These are phyloP conservation scores for Orientallactaga bullata DNA, from an alignment of 2,113 vertebrate genomes.

Conservation along the genomic window DNA sequence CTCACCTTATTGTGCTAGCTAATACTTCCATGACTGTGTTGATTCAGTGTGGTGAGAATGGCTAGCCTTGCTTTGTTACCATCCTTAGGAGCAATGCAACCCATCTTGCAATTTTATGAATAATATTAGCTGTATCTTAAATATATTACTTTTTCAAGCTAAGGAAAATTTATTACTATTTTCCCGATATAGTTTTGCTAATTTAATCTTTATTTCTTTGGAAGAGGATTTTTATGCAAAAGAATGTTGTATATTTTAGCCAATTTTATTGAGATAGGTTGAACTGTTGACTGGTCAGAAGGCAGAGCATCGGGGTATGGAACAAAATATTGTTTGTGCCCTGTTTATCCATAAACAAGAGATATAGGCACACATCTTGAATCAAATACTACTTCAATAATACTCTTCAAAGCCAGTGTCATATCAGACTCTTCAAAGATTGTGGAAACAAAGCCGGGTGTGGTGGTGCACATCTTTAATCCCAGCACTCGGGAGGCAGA, in stretches of 20 bases:
- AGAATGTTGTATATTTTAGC: slow-evolving; percentile 22
- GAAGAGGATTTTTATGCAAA: slow-evolving; percentile 37
- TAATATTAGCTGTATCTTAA: background rate
- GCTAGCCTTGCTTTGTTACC: background rate
- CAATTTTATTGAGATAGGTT: background rate
- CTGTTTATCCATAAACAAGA: background rate
- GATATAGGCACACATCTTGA: background rate
- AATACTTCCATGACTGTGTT: background rate
- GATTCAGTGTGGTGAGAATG: background rate
- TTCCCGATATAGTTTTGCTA: background rate
- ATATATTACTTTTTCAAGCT: background rate
- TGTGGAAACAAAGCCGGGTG: background rate
- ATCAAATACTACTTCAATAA: background rate
- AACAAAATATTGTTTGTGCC: background rate
- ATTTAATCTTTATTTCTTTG: background rate
- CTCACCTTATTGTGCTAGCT: background rate
- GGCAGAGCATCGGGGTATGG: background rate
- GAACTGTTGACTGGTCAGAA: slow-evolving; percentile 33
- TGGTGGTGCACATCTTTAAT: no score
- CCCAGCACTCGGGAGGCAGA: no score
- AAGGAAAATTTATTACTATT: background rate
- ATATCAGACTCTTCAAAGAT: slow-evolving; percentile 34
- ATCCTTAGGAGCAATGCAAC: background rate
- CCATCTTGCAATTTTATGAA: background rate
- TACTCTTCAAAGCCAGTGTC: background rate